Percentiles rank a stretch among this genome's conserved stretches.
Conservation (phyloP, 2,888 invertebrate genomes). For the Lampropteryx suffumata region DNA sequence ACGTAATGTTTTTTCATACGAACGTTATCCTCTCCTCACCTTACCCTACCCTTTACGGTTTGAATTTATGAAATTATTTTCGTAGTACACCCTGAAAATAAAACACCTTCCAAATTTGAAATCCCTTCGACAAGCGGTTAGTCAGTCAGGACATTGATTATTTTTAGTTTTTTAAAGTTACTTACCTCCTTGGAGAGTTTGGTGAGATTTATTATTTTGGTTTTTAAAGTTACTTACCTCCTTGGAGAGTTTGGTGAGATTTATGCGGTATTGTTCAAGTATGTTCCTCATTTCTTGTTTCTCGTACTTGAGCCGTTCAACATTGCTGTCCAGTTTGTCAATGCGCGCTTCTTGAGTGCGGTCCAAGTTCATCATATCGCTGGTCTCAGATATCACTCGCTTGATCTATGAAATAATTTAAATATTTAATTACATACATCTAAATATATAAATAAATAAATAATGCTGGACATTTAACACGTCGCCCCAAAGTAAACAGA, state of each 20-base stretch:
- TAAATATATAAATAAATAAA: no score
- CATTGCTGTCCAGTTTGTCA: slow-evolving; percentile 62
- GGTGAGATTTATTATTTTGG: slow-evolving; percentile 50
- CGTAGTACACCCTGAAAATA: no score
- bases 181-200: slow-evolving; percentile 80
- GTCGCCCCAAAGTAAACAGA: no score
- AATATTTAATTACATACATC: no score
- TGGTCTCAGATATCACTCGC: slow-evolving; percentile 60
- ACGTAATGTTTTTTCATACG: no score
- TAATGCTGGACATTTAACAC: no score
- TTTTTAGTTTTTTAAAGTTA: background rate
- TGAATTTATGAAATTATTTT: no score
- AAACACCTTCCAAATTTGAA: no score
- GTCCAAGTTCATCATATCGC: slow-evolving; percentile 55
- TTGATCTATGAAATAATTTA: slow-evolving; percentile 54
- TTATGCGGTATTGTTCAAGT: slow-evolving; percentile 61
- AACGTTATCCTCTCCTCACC: no score
- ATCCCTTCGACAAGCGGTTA: no score
- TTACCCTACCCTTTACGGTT: no score
- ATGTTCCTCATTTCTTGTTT: slow-evolving; percentile 54
- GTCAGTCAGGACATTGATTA: no score
- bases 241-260: slow-evolving; percentile 70
- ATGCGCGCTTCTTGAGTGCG: slow-evolving; percentile 63
- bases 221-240: slow-evolving; percentile 64
- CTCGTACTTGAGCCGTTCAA: slow-evolving; percentile 63